Evolutionary conservation across 2,797 vertebrate genomes (phyloP).

Genomic region (Lagocephalus sceleratus): DNA sequence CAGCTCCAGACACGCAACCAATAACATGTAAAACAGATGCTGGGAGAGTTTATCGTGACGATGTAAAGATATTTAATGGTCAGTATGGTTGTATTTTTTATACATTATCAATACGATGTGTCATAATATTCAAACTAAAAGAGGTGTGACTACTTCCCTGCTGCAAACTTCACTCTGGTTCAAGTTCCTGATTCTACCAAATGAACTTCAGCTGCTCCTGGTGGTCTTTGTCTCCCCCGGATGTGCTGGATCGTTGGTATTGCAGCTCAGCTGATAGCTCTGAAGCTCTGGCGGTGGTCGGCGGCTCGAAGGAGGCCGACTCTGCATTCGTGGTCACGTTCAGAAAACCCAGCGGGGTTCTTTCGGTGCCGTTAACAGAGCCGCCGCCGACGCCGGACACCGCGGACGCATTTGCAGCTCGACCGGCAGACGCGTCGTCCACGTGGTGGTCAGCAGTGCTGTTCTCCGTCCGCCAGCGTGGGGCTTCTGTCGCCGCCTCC

Average conservation of each 20-base stretch:
- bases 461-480: conserved; percentile 5
- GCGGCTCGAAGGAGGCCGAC: conserved; percentile 1
- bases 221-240: neutral
- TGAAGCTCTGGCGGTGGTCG: neutral
- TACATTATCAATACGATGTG: conserved; percentile 50
- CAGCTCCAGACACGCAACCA: conserved; percentile 2
- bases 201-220: conserved; percentile 9
- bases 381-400: neutral
- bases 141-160: neutral
- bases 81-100: conserved; percentile 44
- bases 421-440: conserved; percentile 8
- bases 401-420: conserved; percentile 6
- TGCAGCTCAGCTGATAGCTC: neutral
- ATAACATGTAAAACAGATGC: neutral
- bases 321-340: neutral
- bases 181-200: conserved; percentile 8
- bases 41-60: too few relatives aligned
- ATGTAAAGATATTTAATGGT: conserved; percentile 17
- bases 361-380: conserved; percentile 8
- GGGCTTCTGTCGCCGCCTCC: neutral
- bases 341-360: neutral
- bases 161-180: neutral
- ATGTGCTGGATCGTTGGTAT: conserved; percentile 11
- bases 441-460: neutral
- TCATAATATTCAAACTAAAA: conserved; percentile 11